Base-by-base conservation (phyloP, 1,140 invertebrate genomes). In the Chelonus insularis region DNA sequence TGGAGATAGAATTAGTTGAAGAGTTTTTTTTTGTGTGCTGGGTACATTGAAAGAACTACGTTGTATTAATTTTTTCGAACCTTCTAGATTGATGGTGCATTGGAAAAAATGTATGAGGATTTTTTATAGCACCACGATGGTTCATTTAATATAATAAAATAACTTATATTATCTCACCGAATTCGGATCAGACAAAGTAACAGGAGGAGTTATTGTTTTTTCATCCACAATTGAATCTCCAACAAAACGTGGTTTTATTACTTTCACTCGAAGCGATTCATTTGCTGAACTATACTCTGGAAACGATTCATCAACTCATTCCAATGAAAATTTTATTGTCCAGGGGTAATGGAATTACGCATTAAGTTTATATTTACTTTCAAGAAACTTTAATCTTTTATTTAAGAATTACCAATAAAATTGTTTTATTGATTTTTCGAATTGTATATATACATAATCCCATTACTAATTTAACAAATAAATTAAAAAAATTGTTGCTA, bases 261-360 rank as follows among this genome's bases (percentile, higher is more conserved):
- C 16, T 55, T 55, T 55, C 0, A 12, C 4, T 34, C 14, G 23
- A 29, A 16, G 8, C 4, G n/a, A 8, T 34, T 14, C 12, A 16
- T 39, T 11, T 50, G 4, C 21, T 25, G 21, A 5, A 39, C 7
- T 20, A 36, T 4, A 9, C 14, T 37, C 29, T 52, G 18, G 8
- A 52, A 36, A 29, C 25, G 25, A 37, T 36, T 37, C 0, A 25
- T 8, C 21, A 52, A 11, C 21, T 52, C 25, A 37, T 52, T 9
- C 16, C 6, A 2, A n/a, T 8, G n/a, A 47, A 47, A 47, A 9
- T 16, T 34, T 25, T 14, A 11, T 16, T 29, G 2, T 34, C 2
- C n/a, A n/a, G 11, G 61, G 65, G 52, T 70, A 69, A 71, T 72
- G 67, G 68, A 72, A 72, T 71, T 70, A 69, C 67, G 67, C 65